Evolutionary conservation across 2,797 vertebrate genomes (phyloP).

Genomic region (Philypnodon macrostomus): DNA sequence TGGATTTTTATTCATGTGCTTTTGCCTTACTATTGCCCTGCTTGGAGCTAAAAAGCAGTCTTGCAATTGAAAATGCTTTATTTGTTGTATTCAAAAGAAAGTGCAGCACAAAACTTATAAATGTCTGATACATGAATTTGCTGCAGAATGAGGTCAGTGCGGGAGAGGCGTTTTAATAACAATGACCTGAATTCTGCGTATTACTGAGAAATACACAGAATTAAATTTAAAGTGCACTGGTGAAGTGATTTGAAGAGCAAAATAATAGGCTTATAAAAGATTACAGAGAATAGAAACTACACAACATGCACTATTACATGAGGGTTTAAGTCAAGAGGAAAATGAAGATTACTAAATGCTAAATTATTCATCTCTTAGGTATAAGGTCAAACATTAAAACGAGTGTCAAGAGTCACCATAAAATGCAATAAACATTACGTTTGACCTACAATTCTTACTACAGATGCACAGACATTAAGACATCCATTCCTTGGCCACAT

Average conservation of each 20-base stretch:
- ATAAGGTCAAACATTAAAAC: too few species aligned
- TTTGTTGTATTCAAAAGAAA: slow-evolving; percentile 13
- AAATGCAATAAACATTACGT: too few species aligned
- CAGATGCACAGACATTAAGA: too few species aligned
- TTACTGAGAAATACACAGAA: neutral
- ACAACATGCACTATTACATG: neutral
- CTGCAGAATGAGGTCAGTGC: slow-evolving; percentile 6
- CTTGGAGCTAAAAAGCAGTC: slow-evolving; percentile 6
- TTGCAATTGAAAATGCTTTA: slow-evolving; percentile 6
- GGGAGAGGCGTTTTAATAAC: neutral
- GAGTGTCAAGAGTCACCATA: too few species aligned
- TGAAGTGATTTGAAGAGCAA: slow-evolving; percentile 5
- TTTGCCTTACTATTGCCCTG: slow-evolving; percentile 13
- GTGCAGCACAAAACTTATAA: neutral
- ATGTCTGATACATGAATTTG: slow-evolving; percentile 3
- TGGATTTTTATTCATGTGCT: slow-evolving; percentile 10
- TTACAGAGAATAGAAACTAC: neutral
- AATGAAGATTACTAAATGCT: too few species aligned
- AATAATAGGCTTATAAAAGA: slow-evolving; percentile 1
- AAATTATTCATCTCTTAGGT: too few species aligned
- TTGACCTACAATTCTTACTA: too few species aligned
- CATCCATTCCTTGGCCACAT: too few species aligned
- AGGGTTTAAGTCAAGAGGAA: neutral
- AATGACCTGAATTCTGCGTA: neutral
- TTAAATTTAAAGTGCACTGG: too few species aligned